These are phyloP conservation scores for Eunapius fragilis DNA, from an alignment of 37 sponge, comb jelly and placozoan genomes.

Conservation along the genomic window DNA sequence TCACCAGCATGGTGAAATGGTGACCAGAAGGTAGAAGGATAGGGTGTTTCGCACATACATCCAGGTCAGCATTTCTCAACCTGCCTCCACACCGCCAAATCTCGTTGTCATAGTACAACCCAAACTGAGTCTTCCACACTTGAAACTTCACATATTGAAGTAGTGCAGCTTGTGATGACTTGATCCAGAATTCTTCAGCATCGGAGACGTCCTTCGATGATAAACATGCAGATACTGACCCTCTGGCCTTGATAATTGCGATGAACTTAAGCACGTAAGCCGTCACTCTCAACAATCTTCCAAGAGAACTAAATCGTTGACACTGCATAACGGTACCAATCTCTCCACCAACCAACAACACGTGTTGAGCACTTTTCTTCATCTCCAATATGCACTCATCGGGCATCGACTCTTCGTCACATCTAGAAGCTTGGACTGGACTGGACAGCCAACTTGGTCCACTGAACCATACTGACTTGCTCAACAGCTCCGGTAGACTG, in stretches of 20 bases:
- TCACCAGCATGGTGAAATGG: slow-evolving; percentile 22
- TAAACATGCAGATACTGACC: too few relatives aligned
- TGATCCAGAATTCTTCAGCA: slow-evolving; percentile 18
- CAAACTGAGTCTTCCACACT: neutral
- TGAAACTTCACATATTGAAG: neutral
- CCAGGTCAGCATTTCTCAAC: slow-evolving; percentile 2
- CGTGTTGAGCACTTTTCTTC: too few relatives aligned
- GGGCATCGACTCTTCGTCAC: too few relatives aligned
- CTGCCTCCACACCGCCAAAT: slow-evolving; percentile 28
- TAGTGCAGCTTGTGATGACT: neutral
- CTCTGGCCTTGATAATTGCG: neutral
- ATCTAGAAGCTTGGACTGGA: too few relatives aligned
- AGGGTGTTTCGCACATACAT: slow-evolving; percentile 12
- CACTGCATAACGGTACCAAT: too few relatives aligned
- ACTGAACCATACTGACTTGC: too few relatives aligned
- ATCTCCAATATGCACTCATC: too few relatives aligned
- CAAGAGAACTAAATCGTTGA: too few relatives aligned
- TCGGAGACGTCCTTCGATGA: neutral
- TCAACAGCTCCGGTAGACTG: too few relatives aligned
- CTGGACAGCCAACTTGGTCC: too few relatives aligned
- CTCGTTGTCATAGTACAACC: neutral
- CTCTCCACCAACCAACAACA: too few relatives aligned
- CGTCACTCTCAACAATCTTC: neutral
- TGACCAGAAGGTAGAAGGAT: slow-evolving; percentile 20
- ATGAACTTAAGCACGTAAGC: neutral